phyloP scores from a whole-genome alignment of 2,113 vertebrate genomes.

The Ifrita kowaldi region DNA sequence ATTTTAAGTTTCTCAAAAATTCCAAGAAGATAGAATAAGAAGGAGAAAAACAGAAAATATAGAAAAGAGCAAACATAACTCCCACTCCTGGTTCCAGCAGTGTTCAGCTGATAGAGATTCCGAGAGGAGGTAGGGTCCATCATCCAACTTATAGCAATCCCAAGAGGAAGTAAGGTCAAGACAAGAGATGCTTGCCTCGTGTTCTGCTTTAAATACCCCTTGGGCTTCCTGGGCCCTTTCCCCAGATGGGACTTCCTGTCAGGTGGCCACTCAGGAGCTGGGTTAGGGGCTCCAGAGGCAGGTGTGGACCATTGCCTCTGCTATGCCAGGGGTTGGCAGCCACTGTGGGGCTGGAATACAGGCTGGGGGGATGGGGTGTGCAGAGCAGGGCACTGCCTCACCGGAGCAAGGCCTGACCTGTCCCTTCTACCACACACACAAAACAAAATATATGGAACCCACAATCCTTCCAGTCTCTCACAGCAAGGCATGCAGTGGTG shows the following conservation, averaged over 20 bases:
- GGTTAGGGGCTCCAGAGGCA: not conserved
- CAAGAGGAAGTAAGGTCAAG: not conserved
- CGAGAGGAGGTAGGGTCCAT: not conserved
- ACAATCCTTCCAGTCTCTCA: not conserved
- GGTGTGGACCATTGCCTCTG: accelerated
- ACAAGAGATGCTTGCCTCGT: accelerated
- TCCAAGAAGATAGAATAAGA: not conserved
- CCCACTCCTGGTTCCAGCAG: not conserved
- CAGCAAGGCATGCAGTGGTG: not conserved
- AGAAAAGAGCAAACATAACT: not conserved
- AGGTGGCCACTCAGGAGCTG: not conserved
- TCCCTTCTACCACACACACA: not conserved
- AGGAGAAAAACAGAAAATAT: not conserved
- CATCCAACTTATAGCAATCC: not conserved
- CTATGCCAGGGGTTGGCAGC: too few species aligned
- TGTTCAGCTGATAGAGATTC: not conserved
- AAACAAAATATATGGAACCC: not conserved
- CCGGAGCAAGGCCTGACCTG: too few species aligned
- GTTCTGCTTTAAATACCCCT: not conserved
- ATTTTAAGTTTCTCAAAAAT: not conserved
- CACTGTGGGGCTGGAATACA: not conserved
- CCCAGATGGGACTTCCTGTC: not conserved
- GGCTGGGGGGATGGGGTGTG: accelerated
- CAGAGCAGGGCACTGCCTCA: not conserved
- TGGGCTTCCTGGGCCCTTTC: not conserved